Base-by-base conservation (phyloP, 2,113 vertebrate species). In the Tachycineta bicolor region DNA sequence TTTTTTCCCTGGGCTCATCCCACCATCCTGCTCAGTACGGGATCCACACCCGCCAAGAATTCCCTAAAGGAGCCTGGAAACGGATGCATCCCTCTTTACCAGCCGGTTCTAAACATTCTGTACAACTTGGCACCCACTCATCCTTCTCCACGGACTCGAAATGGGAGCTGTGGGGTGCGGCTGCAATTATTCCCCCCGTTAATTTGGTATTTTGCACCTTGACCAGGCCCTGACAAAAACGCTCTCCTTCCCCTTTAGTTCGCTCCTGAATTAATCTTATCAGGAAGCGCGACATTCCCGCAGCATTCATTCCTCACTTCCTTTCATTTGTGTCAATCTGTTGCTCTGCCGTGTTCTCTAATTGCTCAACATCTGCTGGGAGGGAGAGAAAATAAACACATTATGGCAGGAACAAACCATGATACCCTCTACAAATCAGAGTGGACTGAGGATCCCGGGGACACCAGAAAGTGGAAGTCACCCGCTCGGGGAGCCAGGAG, bases 291-390 rank as follows among this genome's bases (percentile, higher is more conserved):
- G 85, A 91, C 25, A 92, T 73, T 76, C 89, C 26, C n/a, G 76
- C n/a, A 89, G 74, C 90, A 86, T 83, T 93, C 84, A 87, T 69
- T 89, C 79, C 93, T 71, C 60, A 75, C 92, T 97, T 95, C 96
- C 96, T 96, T 96, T 89, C 96, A 94, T 95, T 96, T 95, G 96
- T 89, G 95, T 92, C 94, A 97, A 96, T 93, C 94, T 55, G 62
- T 84, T 89, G 95, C 91, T 95, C 92, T 96, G 96, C 92, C 92
- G 90, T 78, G 81, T 95, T 94, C 89, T 79, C 94, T 94, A 97
- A 96, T 97, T 93, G 94, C 94, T 95, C 65, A 96, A 93, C 95
- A 96, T 96, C 95, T 94, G 95, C 62, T 95, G 87, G 82, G 84
- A 84, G 90, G 92, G 93, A 96, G 86, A 69, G 94, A 94, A 96